Base-by-base conservation (phyloP, 1,140 invertebrate species). In the Drosophila baimaii region DNA sequence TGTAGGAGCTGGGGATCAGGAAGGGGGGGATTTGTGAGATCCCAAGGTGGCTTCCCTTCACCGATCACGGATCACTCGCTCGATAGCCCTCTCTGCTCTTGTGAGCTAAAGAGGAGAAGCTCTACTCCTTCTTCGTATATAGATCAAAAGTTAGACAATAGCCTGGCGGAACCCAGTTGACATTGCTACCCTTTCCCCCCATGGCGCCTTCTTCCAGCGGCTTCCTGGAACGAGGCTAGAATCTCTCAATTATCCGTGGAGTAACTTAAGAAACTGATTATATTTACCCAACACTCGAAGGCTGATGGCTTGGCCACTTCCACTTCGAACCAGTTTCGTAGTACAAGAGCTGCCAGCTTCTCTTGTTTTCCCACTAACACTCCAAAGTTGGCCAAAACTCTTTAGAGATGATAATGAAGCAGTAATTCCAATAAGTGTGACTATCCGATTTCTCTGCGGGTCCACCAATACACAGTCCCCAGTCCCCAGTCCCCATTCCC, bases 401-500 rank as follows among this genome's bases (percentile, higher is more conserved):
- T 59, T 72, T 85, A 78, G 64, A 81, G 61, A 86, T 89, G 80
- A 84, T 89, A 84, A 89, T 89, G 84, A 89, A 84, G 80, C 65
- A 89, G 84, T 89, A 89, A 89, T 89, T 89, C 84, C 84, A 89
- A 89, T 89, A 89, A 89, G 84, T 89, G 84, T 89, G 84, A 89
- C 84, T 89, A 89, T 89, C 85, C 71, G 84, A 58, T 89, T 89
- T 89, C 79, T 72, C 84, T 89, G 80, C 80, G 72, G 83, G 76
- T 62, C n/a, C 59, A n/a, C n/a, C 61, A 75, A 63, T 23, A n/a
- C 10, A 33, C 33, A 35, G 6, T 12, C 7, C n/a, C 46, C 8
- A n/a, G 44, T 57, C 19, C 13, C 27, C 29, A 19, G 35, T 6
- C 69, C 23, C 21, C 56, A 51, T 17, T 41, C 15, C 49, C 41